Evolutionary conservation across 2,797 vertebrate species (phyloP).

Genomic region (Ctenosaura bakeri): DNA sequence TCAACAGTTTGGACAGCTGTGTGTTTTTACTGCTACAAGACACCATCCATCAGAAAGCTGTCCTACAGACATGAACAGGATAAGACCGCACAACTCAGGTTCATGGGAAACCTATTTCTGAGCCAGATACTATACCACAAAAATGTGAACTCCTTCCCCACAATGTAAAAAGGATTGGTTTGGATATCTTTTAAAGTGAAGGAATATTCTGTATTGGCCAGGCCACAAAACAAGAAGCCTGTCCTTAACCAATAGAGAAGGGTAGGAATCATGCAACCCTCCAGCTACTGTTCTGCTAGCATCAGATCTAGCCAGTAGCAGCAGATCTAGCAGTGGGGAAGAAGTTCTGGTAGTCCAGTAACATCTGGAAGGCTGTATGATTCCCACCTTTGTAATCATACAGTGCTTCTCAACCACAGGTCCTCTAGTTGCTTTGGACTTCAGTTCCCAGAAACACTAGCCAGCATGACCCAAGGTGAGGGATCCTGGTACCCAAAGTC

Average conservation of each 20-base stretch:
- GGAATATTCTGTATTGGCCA: background rate
- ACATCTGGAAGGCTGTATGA: background rate
- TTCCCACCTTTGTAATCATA: background rate
- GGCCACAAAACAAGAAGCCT: background rate
- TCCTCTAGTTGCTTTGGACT: background rate
- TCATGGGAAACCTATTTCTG: slow-evolving; percentile 6
- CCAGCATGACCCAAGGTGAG: background rate
- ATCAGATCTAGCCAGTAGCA: too few relatives aligned
- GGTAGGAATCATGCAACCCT: too few relatives aligned
- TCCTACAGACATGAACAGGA: background rate
- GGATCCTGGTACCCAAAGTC: background rate
- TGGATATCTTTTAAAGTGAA: background rate
- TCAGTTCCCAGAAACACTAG: background rate
- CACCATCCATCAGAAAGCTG: background rate
- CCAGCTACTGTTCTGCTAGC: too few relatives aligned
- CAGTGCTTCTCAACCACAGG: background rate
- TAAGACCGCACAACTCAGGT: background rate
- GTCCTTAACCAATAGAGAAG: background rate
- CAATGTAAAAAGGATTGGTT: background rate
- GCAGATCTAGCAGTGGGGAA: too few relatives aligned
- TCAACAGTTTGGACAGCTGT: background rate
- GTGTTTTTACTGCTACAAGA: background rate
- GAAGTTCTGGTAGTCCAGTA: background rate
- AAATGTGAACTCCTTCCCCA: background rate
- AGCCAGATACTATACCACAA: slow-evolving; percentile 5